Evolutionary conservation across 2,888 invertebrate genomes (phyloP).

Genomic region (Herminia tarsipennalis): DNA sequence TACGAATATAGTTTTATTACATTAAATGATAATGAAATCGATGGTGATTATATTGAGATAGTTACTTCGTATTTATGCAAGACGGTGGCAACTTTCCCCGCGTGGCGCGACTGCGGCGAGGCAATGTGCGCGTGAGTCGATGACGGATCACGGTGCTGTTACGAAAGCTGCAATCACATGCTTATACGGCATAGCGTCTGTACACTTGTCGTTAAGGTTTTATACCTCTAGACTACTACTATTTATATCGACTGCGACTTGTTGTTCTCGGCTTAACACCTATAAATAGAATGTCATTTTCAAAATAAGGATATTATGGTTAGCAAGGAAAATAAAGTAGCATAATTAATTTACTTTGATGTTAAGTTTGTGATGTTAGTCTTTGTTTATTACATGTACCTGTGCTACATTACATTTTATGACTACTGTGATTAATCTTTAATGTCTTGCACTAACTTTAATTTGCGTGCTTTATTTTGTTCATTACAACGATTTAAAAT

Average conservation of each 20-base stretch:
- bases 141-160: conserved; percentile 71
- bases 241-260: conserved; percentile 33
- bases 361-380: no score
- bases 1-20: conserved; percentile 37
- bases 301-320: conserved; percentile 29
- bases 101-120: conserved; percentile 48
- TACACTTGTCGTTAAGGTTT: conserved; percentile 56
- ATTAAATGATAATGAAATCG: conserved; percentile 35
- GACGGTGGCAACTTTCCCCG: conserved; percentile 77
- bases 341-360: no score
- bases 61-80: conserved; percentile 63
- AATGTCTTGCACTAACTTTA: background rate
- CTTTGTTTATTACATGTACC: no score
- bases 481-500: no score
- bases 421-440: no score
- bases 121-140: conserved; percentile 56
- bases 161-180: conserved; percentile 76
- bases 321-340: background rate
- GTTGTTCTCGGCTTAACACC: conserved; percentile 25
- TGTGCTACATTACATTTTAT: no score
- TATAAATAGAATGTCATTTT: conserved; percentile 22
- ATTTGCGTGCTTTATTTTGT: no score
- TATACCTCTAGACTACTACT: conserved; percentile 36
- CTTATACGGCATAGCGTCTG: conserved; percentile 67
- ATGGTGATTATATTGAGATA: conserved; percentile 40